Evolutionary conservation across 2,113 vertebrate genomes (phyloP).

Genomic region (Peromyscus californicus): DNA sequence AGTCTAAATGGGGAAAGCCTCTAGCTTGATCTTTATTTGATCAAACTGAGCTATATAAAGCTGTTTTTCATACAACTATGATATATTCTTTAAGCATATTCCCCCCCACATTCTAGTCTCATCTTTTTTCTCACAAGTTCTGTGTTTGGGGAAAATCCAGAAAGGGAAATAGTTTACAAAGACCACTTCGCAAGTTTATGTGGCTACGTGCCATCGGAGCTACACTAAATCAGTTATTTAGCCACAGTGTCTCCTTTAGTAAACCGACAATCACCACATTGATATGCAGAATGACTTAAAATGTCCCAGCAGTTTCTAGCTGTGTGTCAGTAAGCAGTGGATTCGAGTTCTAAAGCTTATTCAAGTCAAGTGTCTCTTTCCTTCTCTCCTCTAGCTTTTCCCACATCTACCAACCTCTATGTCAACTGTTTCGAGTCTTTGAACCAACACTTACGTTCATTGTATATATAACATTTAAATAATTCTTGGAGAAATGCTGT

Average conservation of each 20-base stretch:
- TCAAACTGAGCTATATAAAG: background rate
- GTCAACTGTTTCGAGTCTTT: background rate
- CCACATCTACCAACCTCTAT: background rate
- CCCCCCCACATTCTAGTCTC: background rate
- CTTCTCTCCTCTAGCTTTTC: slow-evolving; percentile 22
- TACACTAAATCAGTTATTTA: slow-evolving; percentile 13
- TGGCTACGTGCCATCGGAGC: background rate
- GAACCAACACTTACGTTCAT: background rate
- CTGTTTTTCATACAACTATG: background rate
- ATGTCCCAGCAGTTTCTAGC: slow-evolving; percentile 24
- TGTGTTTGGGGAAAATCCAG: background rate
- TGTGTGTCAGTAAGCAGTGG: background rate
- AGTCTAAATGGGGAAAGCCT: background rate
- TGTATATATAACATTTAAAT: slow-evolving; percentile 5
- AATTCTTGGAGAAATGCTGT: slow-evolving; percentile 31
- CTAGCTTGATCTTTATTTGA: background rate
- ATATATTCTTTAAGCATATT: background rate
- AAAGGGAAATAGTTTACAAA: slow-evolving; percentile 40
- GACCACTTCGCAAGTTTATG: background rate
- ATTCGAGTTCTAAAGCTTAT: background rate
- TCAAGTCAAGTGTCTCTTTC: slow-evolving; percentile 19
- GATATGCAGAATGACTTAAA: background rate
- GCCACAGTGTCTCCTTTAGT: background rate
- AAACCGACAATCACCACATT: background rate
- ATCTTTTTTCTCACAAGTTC: background rate